Base-by-base conservation (phyloP, 1,140 invertebrate species). In the Drosophila bipectinata region DNA sequence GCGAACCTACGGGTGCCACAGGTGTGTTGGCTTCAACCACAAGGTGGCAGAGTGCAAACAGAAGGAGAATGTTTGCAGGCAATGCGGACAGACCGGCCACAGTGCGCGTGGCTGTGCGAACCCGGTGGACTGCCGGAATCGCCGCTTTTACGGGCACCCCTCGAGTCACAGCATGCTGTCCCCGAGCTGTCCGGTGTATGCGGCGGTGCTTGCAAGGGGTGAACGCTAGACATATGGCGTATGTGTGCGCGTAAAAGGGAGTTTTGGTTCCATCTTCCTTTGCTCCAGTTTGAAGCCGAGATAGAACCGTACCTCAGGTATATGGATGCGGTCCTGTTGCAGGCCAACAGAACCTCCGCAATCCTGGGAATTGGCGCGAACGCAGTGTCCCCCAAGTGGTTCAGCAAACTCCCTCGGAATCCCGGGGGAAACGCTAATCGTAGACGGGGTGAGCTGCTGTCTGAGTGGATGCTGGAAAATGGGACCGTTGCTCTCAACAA, bases 261-360 rank as follows among this genome's bases (percentile, higher is more conserved):
- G 18, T 18, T 18, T 56, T 56, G 54, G 54, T 24, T 44, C 24
- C 44, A 44, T 56, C 8, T 18, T 56, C 7, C 39, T 41, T 15
- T 44, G 54, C 39, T 26, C 14, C 54, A 56, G 4, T 44, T 44
- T 4, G 53, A 55, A 12, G 21, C 37, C 18, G 18, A 21, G 18
- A 5, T 24, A 10, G 45, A 48, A 4, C 45, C 45, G 15, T 52
- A 54, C 54, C 54, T 56, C 8, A n/a, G 37, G 54, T 56, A 56
- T n/a, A 14, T 28, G 12, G 37, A 56, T 41, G 37, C 37, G 34
- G 53, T 41, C n/a, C 37, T 56, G 21, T 18, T 41, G 53, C n/a
- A 26, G 21, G 37, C n/a, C 53, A 56, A 21, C 53, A 24, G 37
- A n/a, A 41, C 53, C 21, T n/a, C 53, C 21, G 34, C n/a, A 37